Base-by-base conservation (phyloP, 2,113 vertebrate species). In the Heptranchias perlo region DNA sequence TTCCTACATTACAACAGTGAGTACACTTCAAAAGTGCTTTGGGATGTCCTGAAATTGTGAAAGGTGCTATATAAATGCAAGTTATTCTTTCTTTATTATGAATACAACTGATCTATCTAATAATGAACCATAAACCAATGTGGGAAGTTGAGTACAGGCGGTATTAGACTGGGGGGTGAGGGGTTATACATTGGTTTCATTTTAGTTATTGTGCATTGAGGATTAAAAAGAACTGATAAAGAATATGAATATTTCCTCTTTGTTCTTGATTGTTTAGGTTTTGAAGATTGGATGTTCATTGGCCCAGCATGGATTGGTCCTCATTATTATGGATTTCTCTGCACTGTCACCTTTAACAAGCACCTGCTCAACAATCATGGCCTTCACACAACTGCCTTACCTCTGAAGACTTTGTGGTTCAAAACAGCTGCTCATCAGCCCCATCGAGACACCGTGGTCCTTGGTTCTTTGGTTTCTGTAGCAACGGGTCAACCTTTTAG, bases 401-500 rank as follows among this genome's bases (percentile, higher is more conserved):
- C 44, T 95, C 64, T 73, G 64, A 52, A 35, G 64, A 31, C 65
- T 47, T 18, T 18, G 65, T 95, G 94, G 14, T 52, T 69, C 18
- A 28, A 49, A 52, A 95, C 64, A 52, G 35, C 64, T 73, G 64
- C 65, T 35, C 65, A 31, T 69, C 93, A 47, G 65, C 4, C 61
- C 47, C 62, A 67, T 49, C 39, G 14, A 67, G 28, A 47, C 28
- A 28, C n/a, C 25, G 93, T 49, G 93, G 93, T 39, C n/a, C 61
- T 28, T 94, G 21, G 91, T 67, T 47, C 65, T 52, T 73, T 28
- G 44, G 65, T 95, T 95, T 95, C 64, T 47, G 47, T 95, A 28
- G 44, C 64, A 52, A 73, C 65, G 6, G 25, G 0, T 47, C 94
- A 69, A 95, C 64, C 96, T 95, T 96, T 96, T 96, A 96, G 96